These are phyloP conservation scores for Enteromius fasciolatus DNA, from an alignment of 2,797 vertebrate genomes.

Conservation along the genomic window DNA sequence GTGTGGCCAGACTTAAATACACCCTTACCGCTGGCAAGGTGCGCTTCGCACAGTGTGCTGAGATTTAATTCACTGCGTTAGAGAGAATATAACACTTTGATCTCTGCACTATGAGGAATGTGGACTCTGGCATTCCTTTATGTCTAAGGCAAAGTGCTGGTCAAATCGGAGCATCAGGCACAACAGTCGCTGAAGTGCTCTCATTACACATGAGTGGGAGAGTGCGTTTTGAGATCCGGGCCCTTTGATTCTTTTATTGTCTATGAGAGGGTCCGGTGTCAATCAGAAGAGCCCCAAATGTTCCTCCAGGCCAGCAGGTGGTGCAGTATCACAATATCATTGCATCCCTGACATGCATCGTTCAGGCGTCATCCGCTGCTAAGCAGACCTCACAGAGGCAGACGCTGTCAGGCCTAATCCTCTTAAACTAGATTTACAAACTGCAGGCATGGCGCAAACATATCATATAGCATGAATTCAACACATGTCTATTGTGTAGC, in stretches of 20 bases:
- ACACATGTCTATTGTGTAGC: slow-evolving; percentile 49
- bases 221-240: slow-evolving; percentile 29
- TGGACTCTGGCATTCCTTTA: slow-evolving; percentile 42
- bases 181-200: slow-evolving; percentile 38
- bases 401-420: slow-evolving; percentile 69
- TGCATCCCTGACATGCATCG: slow-evolving; percentile 9
- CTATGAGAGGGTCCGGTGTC: slow-evolving; percentile 11
- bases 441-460: slow-evolving; percentile 63
- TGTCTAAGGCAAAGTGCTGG: slow-evolving; percentile 19
- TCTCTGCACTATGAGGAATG: slow-evolving; percentile 31
- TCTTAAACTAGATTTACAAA: slow-evolving; percentile 74
- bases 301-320: slow-evolving; percentile 40
- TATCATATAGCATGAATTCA: slow-evolving; percentile 62
- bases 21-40: slow-evolving; percentile 29
- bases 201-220: slow-evolving; percentile 34
- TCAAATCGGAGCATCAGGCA: slow-evolving; percentile 35
- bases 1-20: slow-evolving; percentile 52
- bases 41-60: slow-evolving; percentile 8
- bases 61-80: slow-evolving; percentile 52
- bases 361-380: slow-evolving; percentile 26
- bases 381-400: slow-evolving; percentile 55
- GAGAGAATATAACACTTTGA: slow-evolving; percentile 51
- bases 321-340: background rate
- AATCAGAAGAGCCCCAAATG: slow-evolving; percentile 32
- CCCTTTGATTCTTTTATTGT: slow-evolving; percentile 38